These are phyloP conservation scores for Ctenochaetus hawaiiensis DNA, from an alignment of 2,797 vertebrate genomes.

Conservation along the genomic window DNA sequence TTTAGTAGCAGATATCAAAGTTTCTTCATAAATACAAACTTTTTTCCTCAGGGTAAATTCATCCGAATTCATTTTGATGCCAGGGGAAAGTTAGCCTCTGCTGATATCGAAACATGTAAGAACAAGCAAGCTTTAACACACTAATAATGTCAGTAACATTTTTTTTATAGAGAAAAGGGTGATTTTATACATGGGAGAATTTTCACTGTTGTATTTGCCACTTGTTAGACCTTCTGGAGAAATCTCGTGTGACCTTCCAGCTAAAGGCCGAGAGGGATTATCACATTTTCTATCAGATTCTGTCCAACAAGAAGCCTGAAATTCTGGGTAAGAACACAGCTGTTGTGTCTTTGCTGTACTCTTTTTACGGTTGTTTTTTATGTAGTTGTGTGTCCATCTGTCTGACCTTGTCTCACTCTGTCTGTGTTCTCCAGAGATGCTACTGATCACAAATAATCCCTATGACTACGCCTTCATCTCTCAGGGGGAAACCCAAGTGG, in stretches of 20 bases:
- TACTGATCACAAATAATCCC: constrained; percentile 94
- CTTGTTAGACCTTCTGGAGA: constrained; percentile 89
- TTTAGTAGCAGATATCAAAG: neutral
- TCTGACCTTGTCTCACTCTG: constrained; percentile 15
- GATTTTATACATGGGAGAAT: neutral
- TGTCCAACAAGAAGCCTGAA: constrained; percentile 93
- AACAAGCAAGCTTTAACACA: neutral
- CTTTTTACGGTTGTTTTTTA: neutral
- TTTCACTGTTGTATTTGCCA: constrained; percentile 11
- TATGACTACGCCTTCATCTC: constrained; percentile 93
- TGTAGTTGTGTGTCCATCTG: constrained; percentile 4
- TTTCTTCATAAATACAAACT: neutral
- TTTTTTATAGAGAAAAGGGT: no score
- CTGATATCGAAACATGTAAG: constrained; percentile 95
- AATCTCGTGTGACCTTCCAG: constrained; percentile 91
- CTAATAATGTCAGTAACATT: neutral
- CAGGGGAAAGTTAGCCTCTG: constrained; percentile 92
- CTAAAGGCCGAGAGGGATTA: constrained; percentile 91
- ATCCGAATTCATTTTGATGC: constrained; percentile 93
- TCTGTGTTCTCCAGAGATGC: constrained; percentile 85
- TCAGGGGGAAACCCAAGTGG: constrained; percentile 92
- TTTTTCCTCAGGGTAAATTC: constrained; percentile 90
- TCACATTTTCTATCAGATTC: constrained; percentile 93
- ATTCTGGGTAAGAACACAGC: constrained; percentile 85
- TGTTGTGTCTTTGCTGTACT: constrained; percentile 6